Conservation (phyloP, 2,888 invertebrate species). For the Agrochola litura region DNA sequence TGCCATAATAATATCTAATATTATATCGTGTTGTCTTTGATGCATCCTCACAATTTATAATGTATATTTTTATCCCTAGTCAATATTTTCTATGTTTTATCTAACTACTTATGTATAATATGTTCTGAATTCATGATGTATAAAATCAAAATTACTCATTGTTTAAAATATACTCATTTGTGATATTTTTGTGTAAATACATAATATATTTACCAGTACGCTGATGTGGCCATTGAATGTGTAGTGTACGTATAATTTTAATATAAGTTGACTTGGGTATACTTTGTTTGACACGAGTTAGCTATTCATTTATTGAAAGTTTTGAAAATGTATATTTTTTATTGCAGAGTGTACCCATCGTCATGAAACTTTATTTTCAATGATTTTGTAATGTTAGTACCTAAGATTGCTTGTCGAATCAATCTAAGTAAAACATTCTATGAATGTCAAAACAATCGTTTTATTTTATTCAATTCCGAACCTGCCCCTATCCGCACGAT, state of each 20-base stretch:
- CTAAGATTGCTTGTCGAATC: slow-evolving; percentile 81
- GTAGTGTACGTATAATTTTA: slow-evolving; percentile 65
- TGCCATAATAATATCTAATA: slow-evolving; percentile 80
- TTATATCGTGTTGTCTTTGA: slow-evolving; percentile 67
- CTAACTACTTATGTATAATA: slow-evolving; percentile 57
- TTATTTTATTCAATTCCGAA: slow-evolving; percentile 66
- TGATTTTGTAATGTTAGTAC: slow-evolving; percentile 76
- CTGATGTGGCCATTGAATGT: slow-evolving; percentile 85
- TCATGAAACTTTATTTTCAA: slow-evolving; percentile 72
- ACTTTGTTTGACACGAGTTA: slow-evolving; percentile 56
- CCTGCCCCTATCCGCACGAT: not conserved
- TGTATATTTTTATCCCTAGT: slow-evolving; percentile 81
- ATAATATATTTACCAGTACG: slow-evolving; percentile 81
- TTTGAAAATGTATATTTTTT: slow-evolving; percentile 32
- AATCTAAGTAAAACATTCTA: slow-evolving; percentile 89
- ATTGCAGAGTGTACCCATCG: slow-evolving; percentile 74
- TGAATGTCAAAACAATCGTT: slow-evolving; percentile 82
- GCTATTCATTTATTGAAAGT: slow-evolving; percentile 9
- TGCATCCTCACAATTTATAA: slow-evolving; percentile 71
- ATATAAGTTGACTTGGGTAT: slow-evolving; percentile 66
- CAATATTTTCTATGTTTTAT: slow-evolving; percentile 71
- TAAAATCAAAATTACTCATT: slow-evolving; percentile 69
- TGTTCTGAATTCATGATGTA: slow-evolving; percentile 66
- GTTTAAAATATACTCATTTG: slow-evolving; percentile 82
- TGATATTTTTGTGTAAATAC: slow-evolving; percentile 87